phyloP scores from a whole-genome alignment of 2,888 invertebrate genomes.

The Idaea dimidiata region DNA sequence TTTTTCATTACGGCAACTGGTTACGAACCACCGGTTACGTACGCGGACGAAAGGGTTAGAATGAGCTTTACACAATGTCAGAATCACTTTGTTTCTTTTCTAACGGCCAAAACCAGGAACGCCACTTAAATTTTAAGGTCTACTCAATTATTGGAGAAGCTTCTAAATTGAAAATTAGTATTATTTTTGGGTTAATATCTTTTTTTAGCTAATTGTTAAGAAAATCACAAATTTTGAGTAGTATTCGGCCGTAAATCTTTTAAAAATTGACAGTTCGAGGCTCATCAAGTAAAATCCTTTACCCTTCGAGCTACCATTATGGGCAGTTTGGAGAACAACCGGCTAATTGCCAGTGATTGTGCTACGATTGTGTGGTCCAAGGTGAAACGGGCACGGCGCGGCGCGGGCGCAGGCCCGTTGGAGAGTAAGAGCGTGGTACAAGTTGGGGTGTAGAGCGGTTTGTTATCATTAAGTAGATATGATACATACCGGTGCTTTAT shows the following conservation, averaged over 20 bases:
- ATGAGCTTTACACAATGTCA: too few relatives aligned
- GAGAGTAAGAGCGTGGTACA: conserved; percentile 26
- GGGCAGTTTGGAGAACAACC: conserved; percentile 50
- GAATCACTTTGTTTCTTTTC: too few relatives aligned
- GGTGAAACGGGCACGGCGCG: conserved; percentile 37
- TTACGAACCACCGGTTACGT: too few relatives aligned
- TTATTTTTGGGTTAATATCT: neutral
- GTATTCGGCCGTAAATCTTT: too few relatives aligned
- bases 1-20: too few relatives aligned
- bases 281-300: conserved; percentile 6
- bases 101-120: too few relatives aligned
- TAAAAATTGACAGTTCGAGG: neutral
- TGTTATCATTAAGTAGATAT: conserved; percentile 3
- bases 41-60: too few relatives aligned
- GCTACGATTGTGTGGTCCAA: conserved; percentile 42
- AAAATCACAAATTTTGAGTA: too few relatives aligned
- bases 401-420: conserved; percentile 9
- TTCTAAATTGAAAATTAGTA: too few relatives aligned
- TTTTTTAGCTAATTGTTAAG: too few relatives aligned
- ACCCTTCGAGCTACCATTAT: conserved; percentile 24
- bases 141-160: too few relatives aligned
- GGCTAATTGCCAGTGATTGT: conserved; percentile 51
- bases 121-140: too few relatives aligned
- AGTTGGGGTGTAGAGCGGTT: conserved; percentile 14
- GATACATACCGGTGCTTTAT: neutral